phyloP scores from a whole-genome alignment of 2,888 invertebrate genomes.

The Ennomos erosarius region DNA sequence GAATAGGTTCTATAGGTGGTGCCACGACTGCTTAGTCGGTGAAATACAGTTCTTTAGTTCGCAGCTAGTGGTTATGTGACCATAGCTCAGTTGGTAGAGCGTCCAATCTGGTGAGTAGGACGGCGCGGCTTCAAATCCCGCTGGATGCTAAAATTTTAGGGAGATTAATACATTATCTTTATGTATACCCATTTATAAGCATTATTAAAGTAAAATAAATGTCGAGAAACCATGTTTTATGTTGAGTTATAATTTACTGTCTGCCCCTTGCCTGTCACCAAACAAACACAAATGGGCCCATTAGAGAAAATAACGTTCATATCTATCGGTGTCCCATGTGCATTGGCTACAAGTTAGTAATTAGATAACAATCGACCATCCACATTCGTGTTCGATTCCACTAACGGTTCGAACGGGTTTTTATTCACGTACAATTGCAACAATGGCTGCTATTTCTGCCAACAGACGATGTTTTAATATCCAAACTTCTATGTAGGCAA shows the following conservation, averaged over 20 bases:
- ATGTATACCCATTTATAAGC: no score
- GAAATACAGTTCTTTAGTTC: no score
- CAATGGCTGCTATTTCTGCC: constrained; percentile 46
- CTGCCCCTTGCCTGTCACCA: constrained; percentile 54
- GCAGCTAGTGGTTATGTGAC: no score
- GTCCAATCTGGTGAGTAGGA: no score
- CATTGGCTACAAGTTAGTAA: constrained; percentile 73
- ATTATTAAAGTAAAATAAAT: no score
- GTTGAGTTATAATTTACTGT: constrained; percentile 36
- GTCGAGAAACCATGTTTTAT: constrained; percentile 20
- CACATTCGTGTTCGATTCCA: constrained; percentile 68
- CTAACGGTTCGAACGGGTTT: constrained; percentile 57
- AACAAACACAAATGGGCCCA: constrained; percentile 65
- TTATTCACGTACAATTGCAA: constrained; percentile 18
- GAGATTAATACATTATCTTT: no score
- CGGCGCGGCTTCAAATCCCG: no score
- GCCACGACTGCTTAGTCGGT: no score
- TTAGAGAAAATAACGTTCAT: constrained; percentile 67
- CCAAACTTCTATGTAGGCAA: constrained; percentile 31
- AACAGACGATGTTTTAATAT: constrained; percentile 60
- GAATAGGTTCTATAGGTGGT: no score
- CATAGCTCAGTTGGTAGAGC: no score
- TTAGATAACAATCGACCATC: constrained; percentile 77
- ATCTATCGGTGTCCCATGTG: constrained; percentile 66
- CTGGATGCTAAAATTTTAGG: no score